phyloP scores from a whole-genome alignment of 2,797 vertebrate genomes.

The Miichthys miiuy region DNA sequence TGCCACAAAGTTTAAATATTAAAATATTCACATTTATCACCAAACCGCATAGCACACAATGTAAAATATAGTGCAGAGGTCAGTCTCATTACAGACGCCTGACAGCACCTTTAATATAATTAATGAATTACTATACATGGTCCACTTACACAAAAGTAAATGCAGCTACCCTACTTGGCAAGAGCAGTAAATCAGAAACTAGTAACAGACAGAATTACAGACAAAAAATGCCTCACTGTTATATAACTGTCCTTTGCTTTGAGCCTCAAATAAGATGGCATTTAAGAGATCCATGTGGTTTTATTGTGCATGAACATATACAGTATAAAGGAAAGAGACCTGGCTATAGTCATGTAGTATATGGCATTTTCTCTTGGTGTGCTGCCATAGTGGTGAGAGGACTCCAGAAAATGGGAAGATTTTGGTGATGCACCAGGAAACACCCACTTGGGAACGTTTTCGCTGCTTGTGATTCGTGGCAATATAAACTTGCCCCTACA shows the following conservation, averaged over 20 bases:
- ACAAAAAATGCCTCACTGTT: not conserved
- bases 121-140: not conserved
- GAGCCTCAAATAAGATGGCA: not conserved
- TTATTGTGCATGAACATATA: not conserved
- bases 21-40: not conserved
- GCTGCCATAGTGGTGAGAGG: conserved; percentile 65
- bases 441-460: conserved; percentile 36
- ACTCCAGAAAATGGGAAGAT: conserved; percentile 45
- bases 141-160: not conserved
- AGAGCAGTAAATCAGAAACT: not conserved
- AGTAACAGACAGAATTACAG: not conserved
- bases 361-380: conserved; percentile 82
- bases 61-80: not conserved
- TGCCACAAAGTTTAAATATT: not conserved
- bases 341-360: conserved; percentile 81
- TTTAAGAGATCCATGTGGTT: not conserved
- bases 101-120: not conserved
- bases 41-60: not conserved
- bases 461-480: conserved; percentile 65
- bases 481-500: conserved; percentile 65
- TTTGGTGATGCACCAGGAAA: conserved; percentile 49
- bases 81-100: not conserved
- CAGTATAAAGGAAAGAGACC: conserved; percentile 62
- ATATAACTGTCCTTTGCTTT: not conserved
- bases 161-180: not conserved